Base-by-base conservation (phyloP, 1,140 invertebrate genomes). In the Hydropsyche tenuis region DNA sequence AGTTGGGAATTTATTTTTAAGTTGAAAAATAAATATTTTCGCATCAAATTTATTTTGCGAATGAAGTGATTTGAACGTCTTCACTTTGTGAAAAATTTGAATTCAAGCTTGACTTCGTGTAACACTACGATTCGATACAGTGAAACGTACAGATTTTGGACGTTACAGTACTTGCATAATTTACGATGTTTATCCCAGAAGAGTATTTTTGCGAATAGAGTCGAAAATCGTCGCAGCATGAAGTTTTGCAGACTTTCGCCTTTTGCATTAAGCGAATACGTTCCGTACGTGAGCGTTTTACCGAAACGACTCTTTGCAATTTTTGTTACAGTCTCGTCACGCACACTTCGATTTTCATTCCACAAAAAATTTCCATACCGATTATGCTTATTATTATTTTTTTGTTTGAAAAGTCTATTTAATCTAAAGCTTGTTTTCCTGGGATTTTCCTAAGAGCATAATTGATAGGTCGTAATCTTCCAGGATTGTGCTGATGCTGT, bases 381-480 rank as follows among this genome's bases (percentile, higher is more conserved):
- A n/a, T 27, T 25, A 23, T 16, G 25, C 27, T 63, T 22, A 4
- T 63, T 16, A 27, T 25, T 25, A 27, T 2, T 9, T 27, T 63
- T 63, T 27, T 16, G 7, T 22, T 37, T 37, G 30, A 9, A 37
- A 63, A 63, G 20, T 12, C 12, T 43, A 4, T 27, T 25, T 14
- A 30, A 37, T 5, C 3, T 43, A 43, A 6, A 23, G 43, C 30
- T 18, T n/a, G 5, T 23, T 37, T 37, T 37, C 30, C 9, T 9
- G 3, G 9, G 3, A 37, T 37, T 37, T 37, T 37, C 3, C 30
- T 37, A 37, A 37, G 30, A 37, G 30, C 30, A 4, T 37, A 37
- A 43, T 45, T 65, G 63, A 65, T 65, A 3, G 63, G 37, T 65
- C 30, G 63, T 65, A 65, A 65, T 22, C 56, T 25, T 23, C 12